These are phyloP conservation scores for Tenthredo scrophulariae DNA, from an alignment of 2,888 invertebrate species.

Conservation along the genomic window DNA sequence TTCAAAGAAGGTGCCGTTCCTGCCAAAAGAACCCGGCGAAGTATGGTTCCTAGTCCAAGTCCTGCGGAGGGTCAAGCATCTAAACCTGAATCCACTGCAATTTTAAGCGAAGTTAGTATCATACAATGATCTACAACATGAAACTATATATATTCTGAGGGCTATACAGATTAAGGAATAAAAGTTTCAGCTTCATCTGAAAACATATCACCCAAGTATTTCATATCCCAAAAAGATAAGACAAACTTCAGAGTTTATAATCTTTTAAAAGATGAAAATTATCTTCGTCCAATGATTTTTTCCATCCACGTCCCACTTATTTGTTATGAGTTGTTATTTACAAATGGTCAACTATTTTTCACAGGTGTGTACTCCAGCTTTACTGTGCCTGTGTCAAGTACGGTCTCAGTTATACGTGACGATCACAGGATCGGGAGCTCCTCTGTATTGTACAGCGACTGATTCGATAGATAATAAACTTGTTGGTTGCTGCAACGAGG, in stretches of 20 bases:
- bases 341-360: constrained; percentile 56
- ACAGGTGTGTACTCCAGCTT: constrained; percentile 73
- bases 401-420: constrained; percentile 80
- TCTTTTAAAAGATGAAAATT: not conserved
- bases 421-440: constrained; percentile 79
- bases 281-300: constrained; percentile 35
- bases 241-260: not conserved
- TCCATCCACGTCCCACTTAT: constrained; percentile 5
- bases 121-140: not conserved
- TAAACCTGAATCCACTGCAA: constrained; percentile 77
- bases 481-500: constrained; percentile 90
- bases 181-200: too few relatives aligned
- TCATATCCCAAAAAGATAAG: not conserved
- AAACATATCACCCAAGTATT: not conserved
- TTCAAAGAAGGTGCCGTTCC: constrained; percentile 69
- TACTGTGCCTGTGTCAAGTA: constrained; percentile 80
- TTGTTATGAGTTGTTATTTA: constrained; percentile 44
- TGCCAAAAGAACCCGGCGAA: constrained; percentile 72
- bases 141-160: not conserved
- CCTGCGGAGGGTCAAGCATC: constrained; percentile 77
- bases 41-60: constrained; percentile 76
- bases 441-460: constrained; percentile 87
- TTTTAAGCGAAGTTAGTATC: constrained; percentile 72
- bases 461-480: constrained; percentile 87
- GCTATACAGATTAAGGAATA: not conserved